phyloP scores from a whole-genome alignment of 2,113 vertebrate species.

The Larimichthys polyactis region DNA sequence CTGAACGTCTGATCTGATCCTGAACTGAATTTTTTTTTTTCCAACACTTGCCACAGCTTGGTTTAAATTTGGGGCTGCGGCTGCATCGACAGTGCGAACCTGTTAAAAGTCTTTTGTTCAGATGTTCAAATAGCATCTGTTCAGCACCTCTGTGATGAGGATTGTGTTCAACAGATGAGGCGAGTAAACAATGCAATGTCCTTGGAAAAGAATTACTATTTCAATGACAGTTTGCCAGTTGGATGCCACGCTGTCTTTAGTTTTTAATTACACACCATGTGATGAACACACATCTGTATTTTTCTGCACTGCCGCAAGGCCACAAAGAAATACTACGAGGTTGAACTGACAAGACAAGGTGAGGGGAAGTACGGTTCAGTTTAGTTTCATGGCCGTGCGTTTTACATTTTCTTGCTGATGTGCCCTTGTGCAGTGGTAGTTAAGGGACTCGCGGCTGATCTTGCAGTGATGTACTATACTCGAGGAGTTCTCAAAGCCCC shows the following conservation, averaged over 20 bases:
- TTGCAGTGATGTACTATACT: slow-evolving; percentile 44
- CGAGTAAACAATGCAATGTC: slow-evolving; percentile 54
- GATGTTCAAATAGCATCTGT: slow-evolving; percentile 64
- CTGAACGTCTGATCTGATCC: slow-evolving; percentile 48
- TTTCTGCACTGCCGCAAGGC: slow-evolving; percentile 52
- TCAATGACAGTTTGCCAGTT: slow-evolving; percentile 45
- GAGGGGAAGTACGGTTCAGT: slow-evolving; percentile 38
- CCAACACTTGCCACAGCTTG: slow-evolving; percentile 49
- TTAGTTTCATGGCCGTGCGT: slow-evolving; percentile 39
- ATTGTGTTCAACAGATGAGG: slow-evolving; percentile 62
- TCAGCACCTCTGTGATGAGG: slow-evolving; percentile 58
- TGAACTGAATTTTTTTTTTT: slow-evolving; percentile 38
- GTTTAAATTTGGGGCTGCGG: slow-evolving; percentile 41
- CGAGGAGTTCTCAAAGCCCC: slow-evolving; percentile 46
- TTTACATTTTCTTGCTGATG: slow-evolving; percentile 55
- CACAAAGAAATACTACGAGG: slow-evolving; percentile 43
- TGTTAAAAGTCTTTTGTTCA: slow-evolving; percentile 61
- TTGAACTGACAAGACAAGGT: slow-evolving; percentile 52
- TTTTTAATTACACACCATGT: slow-evolving; percentile 71
- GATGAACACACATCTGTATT: slow-evolving; percentile 61
- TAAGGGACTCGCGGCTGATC: slow-evolving; percentile 48
- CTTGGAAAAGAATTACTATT: slow-evolving; percentile 67
- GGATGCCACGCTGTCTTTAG: slow-evolving; percentile 54
- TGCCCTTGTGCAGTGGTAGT: slow-evolving; percentile 47
- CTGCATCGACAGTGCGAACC: slow-evolving; percentile 53